Evolutionary conservation across 2,888 invertebrate species (phyloP).

Genomic region (Lochmaea capreae): DNA sequence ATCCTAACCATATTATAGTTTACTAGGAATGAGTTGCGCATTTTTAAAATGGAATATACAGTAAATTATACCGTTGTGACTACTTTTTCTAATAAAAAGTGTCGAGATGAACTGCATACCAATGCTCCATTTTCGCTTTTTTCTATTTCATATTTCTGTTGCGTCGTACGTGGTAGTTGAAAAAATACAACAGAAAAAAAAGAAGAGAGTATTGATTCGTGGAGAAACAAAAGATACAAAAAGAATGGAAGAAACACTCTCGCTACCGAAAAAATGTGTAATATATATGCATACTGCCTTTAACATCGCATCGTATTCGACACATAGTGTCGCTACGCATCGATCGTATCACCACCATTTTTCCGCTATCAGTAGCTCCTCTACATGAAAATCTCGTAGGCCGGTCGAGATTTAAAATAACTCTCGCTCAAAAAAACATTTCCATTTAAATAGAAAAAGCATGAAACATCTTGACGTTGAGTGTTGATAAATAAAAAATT

Average conservation of each 20-base stretch:
- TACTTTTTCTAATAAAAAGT: no score
- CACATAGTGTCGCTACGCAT: constrained; percentile 48
- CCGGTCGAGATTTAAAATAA: neutral
- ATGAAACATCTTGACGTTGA: no score
- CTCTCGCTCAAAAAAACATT: no score
- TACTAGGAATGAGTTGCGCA: no score
- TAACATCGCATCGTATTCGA: constrained; percentile 38
- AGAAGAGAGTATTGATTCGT: constrained; percentile 3
- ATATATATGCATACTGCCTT: constrained; percentile 56
- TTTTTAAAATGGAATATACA: no score
- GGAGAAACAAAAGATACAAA: constrained; percentile 7
- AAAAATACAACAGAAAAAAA: neutral
- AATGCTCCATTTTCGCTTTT: neutral
- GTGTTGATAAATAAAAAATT: no score
- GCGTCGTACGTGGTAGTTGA: neutral
- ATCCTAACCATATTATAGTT: no score
- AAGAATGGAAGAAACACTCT: constrained; percentile 3
- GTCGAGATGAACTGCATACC: no score
- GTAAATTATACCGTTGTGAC: no score
- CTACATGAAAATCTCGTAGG: constrained; percentile 22
- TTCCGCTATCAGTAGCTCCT: constrained; percentile 50
- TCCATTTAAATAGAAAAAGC: no score
- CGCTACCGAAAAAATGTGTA: constrained; percentile 42
- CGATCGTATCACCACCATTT: constrained; percentile 50
- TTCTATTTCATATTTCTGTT: neutral